Percentiles rank a stretch among this genome's conserved stretches.
phyloP scores from a whole-genome alignment of 1,140 invertebrate genomes.

The Drosophila ohnishii region DNA sequence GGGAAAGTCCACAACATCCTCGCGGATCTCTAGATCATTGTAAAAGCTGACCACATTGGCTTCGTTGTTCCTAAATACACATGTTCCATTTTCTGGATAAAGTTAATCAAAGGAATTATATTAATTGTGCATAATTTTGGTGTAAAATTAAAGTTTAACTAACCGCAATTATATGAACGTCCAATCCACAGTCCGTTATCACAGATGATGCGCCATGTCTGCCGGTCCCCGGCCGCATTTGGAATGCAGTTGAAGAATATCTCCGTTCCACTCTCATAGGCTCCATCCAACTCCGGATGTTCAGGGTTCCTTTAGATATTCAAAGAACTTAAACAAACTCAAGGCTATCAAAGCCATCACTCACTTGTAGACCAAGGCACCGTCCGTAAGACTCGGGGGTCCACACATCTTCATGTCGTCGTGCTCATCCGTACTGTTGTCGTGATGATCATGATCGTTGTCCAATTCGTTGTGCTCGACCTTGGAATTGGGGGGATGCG shows the following conservation, averaged over 20 bases:
- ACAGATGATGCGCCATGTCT: conserved; percentile 92
- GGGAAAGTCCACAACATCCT: conserved; percentile 90
- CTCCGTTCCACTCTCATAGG: conserved; percentile 90
- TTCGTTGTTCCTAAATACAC: conserved; percentile 89
- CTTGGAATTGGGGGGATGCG: conserved; percentile 21
- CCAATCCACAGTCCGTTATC: conserved; percentile 93
- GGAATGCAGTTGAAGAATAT: conserved; percentile 92
- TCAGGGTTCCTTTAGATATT: conserved; percentile 64
- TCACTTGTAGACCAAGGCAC: conserved; percentile 79
- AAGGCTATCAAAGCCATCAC: background rate
- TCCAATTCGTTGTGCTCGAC: conserved; percentile 84
- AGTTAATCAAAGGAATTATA: background rate
- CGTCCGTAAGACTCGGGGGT: conserved; percentile 70
- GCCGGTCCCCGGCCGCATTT: conserved; percentile 90
- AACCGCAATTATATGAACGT: conserved; percentile 89
- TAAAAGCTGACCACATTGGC: conserved; percentile 91
- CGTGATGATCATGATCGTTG: conserved; percentile 52
- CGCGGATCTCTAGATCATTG: conserved; percentile 89
- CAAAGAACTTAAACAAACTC: background rate
- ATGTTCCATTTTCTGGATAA: conserved; percentile 87
- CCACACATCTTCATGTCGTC: conserved; percentile 79
- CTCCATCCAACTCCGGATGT: conserved; percentile 82
- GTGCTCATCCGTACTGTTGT: conserved; percentile 73
- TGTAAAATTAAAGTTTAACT: conserved; percentile 23
- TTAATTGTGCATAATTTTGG: background rate